Percentiles rank a stretch among this genome's conserved stretches.
phyloP scores from a whole-genome alignment of 2,888 invertebrate species.

The Noctua janthina region DNA sequence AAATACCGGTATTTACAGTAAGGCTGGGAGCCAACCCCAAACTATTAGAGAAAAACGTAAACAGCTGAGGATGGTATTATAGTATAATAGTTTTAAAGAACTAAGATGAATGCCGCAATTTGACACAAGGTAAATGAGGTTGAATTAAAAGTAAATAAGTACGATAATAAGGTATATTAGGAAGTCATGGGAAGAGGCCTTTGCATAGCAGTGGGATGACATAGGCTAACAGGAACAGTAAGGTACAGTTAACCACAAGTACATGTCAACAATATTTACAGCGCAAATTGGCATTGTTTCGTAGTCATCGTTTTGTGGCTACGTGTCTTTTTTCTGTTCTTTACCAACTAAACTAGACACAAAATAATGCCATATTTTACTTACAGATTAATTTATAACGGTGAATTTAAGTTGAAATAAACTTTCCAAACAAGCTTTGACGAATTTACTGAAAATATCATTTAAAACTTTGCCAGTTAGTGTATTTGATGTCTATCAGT shows the following conservation, averaged over 20 bases:
- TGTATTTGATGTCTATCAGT: conserved; percentile 14
- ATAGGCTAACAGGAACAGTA: too few species aligned
- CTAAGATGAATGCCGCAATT: background rate
- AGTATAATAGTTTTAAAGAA: too few species aligned
- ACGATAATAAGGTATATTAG: background rate
- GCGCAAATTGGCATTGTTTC: background rate
- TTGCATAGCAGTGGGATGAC: too few species aligned
- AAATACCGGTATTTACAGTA: too few species aligned
- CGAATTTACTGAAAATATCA: conserved; percentile 11
- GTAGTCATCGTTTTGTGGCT: background rate
- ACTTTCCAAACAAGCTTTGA: background rate
- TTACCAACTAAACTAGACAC: background rate
- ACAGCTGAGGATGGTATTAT: too few species aligned
- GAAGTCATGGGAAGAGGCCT: too few species aligned
- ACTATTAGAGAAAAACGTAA: too few species aligned
- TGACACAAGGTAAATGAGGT: background rate
- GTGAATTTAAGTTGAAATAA: conserved; percentile 11
- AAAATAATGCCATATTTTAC: background rate
- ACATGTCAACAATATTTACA: background rate
- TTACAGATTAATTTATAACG: background rate
- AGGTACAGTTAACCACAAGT: too few species aligned
- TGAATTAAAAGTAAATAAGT: background rate
- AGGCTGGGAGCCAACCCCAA: too few species aligned
- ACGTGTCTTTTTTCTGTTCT: background rate
- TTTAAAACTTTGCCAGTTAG: conserved; percentile 26